phyloP scores from a whole-genome alignment of 2,888 invertebrate genomes.

The Aradus depressus region DNA sequence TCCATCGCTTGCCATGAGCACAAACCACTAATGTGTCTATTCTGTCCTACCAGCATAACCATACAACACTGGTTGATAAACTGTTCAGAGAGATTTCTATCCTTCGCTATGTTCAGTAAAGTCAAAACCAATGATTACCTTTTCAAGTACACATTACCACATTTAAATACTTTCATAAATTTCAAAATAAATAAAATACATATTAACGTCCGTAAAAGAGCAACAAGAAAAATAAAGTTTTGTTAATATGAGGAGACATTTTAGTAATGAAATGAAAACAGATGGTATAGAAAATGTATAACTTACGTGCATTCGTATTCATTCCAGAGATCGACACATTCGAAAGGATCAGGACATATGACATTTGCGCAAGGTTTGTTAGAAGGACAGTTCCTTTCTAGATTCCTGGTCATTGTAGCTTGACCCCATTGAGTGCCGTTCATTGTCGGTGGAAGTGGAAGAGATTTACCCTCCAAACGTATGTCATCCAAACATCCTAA shows the following conservation, averaged over 20 bases:
- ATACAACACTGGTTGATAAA: too few species aligned
- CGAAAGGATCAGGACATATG: conserved; percentile 85
- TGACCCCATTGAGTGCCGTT: conserved; percentile 94
- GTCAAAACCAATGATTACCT: too few species aligned
- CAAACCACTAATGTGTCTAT: too few species aligned
- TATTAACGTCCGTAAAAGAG: neutral
- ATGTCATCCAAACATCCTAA: conserved; percentile 72
- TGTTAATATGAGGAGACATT: neutral
- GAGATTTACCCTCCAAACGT: conserved; percentile 84
- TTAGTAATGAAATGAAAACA: neutral
- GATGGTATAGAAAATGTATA: conserved; percentile 24
- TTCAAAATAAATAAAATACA: neutral
- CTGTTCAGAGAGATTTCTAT: too few species aligned
- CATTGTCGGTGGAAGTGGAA: conserved; percentile 88
- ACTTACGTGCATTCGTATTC: conserved; percentile 98
- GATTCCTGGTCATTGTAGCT: conserved; percentile 83
- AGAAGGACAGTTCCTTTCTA: conserved; percentile 85
- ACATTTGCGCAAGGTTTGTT: conserved; percentile 92
- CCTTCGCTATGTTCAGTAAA: too few species aligned
- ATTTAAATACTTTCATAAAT: neutral
- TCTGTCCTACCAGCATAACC: too few species aligned
- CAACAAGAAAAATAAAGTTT: neutral
- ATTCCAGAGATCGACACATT: conserved; percentile 95
- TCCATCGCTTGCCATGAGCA: too few species aligned
- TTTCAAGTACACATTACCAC: too few species aligned